Conservation (phyloP, 1,140 invertebrate genomes). For the Onthophagus taurus region DNA sequence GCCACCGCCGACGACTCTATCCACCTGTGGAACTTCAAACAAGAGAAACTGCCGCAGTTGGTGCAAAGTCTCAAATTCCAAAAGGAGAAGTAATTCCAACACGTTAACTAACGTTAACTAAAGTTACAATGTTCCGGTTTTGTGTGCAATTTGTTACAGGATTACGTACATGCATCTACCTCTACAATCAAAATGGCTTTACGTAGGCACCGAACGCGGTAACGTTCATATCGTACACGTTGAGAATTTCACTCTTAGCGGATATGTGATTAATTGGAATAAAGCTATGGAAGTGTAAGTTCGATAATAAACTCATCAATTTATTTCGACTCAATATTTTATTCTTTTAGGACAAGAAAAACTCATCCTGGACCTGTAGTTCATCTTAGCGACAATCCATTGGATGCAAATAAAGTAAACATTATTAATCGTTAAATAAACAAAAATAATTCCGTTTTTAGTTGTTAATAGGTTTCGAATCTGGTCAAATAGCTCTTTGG, state of each 20-base stretch:
- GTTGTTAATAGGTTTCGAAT: constrained; percentile 95
- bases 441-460: constrained; percentile 38
- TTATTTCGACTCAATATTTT: no score
- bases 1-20: constrained; percentile 90
- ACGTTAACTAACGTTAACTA: not conserved
- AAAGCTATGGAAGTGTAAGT: constrained; percentile 99
- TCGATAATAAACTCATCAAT: no score
- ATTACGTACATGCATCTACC: constrained; percentile 90
- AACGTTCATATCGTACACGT: constrained; percentile 97
- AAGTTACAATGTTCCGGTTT: constrained; percentile 2
- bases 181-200: constrained; percentile 96
- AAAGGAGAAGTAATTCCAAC: constrained; percentile 73
- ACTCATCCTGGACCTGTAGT: constrained; percentile 92
- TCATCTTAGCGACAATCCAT: constrained; percentile 90
- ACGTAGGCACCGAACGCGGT: constrained; percentile 94
- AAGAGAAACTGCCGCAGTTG: constrained; percentile 89
- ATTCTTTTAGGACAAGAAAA: constrained; percentile 74
- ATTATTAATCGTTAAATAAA: not conserved
- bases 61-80: constrained; percentile 95
- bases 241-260: constrained; percentile 90
- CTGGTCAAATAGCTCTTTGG: constrained; percentile 91
- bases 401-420: constrained; percentile 87
- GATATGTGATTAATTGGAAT: constrained; percentile 99
- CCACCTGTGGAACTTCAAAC: constrained; percentile 95
- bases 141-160: constrained; percentile 42